Evolutionary conservation across 1,140 invertebrate species (phyloP).

Genomic region (Drosophila sucinea): DNA sequence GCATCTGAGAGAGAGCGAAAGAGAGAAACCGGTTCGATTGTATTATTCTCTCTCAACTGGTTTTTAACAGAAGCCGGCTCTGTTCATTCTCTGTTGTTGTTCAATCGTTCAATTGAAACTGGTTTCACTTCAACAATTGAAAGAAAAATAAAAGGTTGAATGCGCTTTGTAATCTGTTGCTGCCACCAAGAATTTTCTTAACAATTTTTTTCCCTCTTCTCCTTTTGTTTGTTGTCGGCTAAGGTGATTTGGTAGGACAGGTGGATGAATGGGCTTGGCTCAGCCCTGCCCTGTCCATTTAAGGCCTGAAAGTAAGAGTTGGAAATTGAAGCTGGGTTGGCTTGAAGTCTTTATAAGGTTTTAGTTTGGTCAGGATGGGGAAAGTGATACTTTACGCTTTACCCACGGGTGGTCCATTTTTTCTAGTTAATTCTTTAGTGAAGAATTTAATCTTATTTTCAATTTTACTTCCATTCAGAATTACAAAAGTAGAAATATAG

Average conservation of each 20-base stretch:
- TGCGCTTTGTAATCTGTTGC: slow-evolving; percentile 13
- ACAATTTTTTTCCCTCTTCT: slow-evolving; percentile 5
- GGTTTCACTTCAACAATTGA: slow-evolving; percentile 32
- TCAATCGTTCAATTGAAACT: slow-evolving; percentile 27
- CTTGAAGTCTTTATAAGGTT: slow-evolving; percentile 24
- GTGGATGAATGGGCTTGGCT: slow-evolving; percentile 23
- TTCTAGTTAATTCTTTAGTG: not conserved
- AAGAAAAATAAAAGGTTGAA: slow-evolving; percentile 25
- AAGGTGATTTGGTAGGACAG: slow-evolving; percentile 13
- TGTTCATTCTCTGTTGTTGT: not conserved
- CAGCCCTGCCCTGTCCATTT: slow-evolving; percentile 16
- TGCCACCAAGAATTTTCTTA: slow-evolving; percentile 29
- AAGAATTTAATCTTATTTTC: not conserved
- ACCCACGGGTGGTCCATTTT: slow-evolving; percentile 3
- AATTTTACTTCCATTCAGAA: not conserved
- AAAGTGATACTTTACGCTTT: slow-evolving; percentile 14
- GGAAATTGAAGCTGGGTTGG: slow-evolving; percentile 21
- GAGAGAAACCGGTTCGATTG: slow-evolving; percentile 32
- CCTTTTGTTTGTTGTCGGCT: slow-evolving; percentile 1
- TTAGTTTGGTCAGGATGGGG: not conserved
- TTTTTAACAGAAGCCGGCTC: slow-evolving; percentile 19
- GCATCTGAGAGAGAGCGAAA: not conserved
- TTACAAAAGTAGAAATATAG: not conserved
- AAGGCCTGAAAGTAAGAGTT: slow-evolving; percentile 45
- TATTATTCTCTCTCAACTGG: slow-evolving; percentile 15